Conservation (phyloP, 2,888 invertebrate species). For the Atherix ibis region DNA sequence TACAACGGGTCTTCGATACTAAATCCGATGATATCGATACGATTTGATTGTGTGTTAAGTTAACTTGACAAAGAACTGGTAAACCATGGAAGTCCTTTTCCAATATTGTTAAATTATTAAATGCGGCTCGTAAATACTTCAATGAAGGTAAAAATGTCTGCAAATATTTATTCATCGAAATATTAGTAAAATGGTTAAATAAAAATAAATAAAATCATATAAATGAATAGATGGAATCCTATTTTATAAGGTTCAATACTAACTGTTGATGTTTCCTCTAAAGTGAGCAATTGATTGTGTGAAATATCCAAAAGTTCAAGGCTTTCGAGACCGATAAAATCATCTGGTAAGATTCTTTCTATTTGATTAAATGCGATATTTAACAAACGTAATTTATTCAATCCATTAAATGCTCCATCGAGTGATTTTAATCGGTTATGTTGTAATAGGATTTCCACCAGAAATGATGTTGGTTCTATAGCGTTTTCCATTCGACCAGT, state of each 20-base stretch:
- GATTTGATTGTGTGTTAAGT: constrained; percentile 63
- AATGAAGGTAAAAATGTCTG: constrained; percentile 65
- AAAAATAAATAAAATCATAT: background rate
- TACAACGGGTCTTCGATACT: constrained; percentile 65
- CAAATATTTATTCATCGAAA: constrained; percentile 18
- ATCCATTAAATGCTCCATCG: constrained; percentile 59
- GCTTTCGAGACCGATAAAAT: constrained; percentile 60
- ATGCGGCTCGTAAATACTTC: constrained; percentile 58
- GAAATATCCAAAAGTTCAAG: constrained; percentile 62
- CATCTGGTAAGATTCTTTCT: constrained; percentile 56
- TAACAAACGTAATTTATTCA: constrained; percentile 53
- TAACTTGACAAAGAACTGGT: constrained; percentile 64
- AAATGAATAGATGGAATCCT: background rate
- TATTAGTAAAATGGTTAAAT: constrained; percentile 2
- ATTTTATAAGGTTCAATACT: constrained; percentile 10
- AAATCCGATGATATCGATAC: constrained; percentile 54
- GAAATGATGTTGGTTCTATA: constrained; percentile 58
- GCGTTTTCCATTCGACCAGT: constrained; percentile 55
- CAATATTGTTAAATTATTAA: constrained; percentile 57
- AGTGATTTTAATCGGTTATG: constrained; percentile 55
- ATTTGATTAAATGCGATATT: constrained; percentile 63
- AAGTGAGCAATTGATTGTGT: constrained; percentile 55
- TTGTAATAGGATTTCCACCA: constrained; percentile 55
- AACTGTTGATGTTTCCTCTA: constrained; percentile 74
- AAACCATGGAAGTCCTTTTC: constrained; percentile 71